Evolutionary conservation across 2,888 invertebrate species (phyloP).

Genomic region (Deilephila elpenor): DNA sequence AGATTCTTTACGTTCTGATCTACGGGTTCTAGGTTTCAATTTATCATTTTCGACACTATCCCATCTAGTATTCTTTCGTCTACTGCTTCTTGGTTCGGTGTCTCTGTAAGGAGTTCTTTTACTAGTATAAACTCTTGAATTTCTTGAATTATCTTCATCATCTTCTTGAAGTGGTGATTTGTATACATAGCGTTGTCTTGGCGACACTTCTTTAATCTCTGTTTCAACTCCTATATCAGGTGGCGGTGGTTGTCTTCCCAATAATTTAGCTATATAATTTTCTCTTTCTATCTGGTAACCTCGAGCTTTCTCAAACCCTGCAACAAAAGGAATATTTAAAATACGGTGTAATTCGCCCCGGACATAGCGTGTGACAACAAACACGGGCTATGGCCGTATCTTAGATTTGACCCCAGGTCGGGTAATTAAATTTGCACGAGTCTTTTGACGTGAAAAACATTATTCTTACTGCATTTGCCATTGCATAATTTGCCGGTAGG

Average conservation of each 20-base stretch:
- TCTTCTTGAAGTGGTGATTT: constrained; percentile 44
- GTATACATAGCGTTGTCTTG: constrained; percentile 34
- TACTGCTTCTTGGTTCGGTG: constrained; percentile 34
- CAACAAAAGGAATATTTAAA: constrained; percentile 37
- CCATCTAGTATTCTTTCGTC: constrained; percentile 28
- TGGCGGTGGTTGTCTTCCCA: constrained; percentile 51
- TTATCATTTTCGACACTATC: background rate
- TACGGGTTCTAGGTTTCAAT: background rate
- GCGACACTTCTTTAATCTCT: constrained; percentile 48
- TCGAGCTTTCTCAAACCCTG: constrained; percentile 87
- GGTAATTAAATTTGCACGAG: no score
- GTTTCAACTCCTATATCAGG: constrained; percentile 56
- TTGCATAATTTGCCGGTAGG: no score
- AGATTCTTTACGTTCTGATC: constrained; percentile 33
- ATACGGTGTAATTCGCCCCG: constrained; percentile 31
- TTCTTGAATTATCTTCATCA: constrained; percentile 39
- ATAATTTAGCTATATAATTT: constrained; percentile 80
- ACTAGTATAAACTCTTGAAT: constrained; percentile 34
- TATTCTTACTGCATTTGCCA: no score
- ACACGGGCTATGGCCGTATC: no score
- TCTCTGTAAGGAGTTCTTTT: constrained; percentile 26
- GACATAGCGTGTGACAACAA: background rate
- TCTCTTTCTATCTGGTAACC: constrained; percentile 88
- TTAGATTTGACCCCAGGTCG: no score
- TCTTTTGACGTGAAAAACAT: no score